Base-by-base conservation (phyloP, 1,140 invertebrate species). In the Oedothorax gibbosus region DNA sequence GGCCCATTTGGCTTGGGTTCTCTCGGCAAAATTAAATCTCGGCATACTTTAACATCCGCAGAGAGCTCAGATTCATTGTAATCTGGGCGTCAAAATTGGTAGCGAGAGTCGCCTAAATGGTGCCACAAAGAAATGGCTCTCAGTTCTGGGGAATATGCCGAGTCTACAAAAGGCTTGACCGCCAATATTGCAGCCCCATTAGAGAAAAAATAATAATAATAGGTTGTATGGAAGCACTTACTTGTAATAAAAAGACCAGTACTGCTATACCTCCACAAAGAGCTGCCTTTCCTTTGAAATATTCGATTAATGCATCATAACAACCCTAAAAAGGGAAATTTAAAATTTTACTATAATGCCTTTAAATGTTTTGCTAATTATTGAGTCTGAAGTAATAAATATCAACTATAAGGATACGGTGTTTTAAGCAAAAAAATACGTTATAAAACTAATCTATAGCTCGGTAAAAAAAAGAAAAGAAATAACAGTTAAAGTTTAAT, bases 201-300 rank as follows among this genome's bases (percentile, higher is more conserved):
- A 20, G 20, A 18, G 9, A 12, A 11, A 9, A 8, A 68, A 68
- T 68, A 8, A 18, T 21, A 2, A 14, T 15, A 68, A 68, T 7
- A 64, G 49, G 12, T 69, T 49, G 2, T 66, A n/a, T 1, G 10
- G 11, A 11, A 66, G 18, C 15, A 50, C 64, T 79, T 79, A 79
- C 77, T 79, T 79, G 77, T 14, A 79, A 35, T 14, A 79, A 15
- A 5, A 79, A 54, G n/a, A 79, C 64, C 7, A 65, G 62, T 54
- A 68, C 49, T 6, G 77, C 77, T 12, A 79, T 65, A 21, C 77
- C 77, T 9, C 77, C 77, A 0, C 66, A 50, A 12, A 56, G 3
- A 0, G 77, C 77, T 14, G 77, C 77, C 35, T 79, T 79, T 4
- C 50, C 20, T 15, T 54, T 79, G 7, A 79, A 35, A n/a, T 66